Conservation (phyloP, 2,797 vertebrate genomes). For the Hozukius guyotensis region DNA sequence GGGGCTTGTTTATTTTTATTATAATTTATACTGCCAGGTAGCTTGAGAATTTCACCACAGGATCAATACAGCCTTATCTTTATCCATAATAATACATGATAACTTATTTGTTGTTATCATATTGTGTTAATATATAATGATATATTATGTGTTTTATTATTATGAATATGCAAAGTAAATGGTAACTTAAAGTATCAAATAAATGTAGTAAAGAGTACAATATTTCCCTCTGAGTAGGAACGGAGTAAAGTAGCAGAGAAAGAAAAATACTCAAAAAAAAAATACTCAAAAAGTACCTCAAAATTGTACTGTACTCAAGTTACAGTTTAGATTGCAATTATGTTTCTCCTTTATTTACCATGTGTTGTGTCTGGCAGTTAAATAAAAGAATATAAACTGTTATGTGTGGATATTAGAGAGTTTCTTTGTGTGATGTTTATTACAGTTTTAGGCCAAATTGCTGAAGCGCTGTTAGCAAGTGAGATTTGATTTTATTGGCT, state of each 20-base stretch:
- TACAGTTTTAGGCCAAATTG: background rate
- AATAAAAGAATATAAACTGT: background rate
- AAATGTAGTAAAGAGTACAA: background rate
- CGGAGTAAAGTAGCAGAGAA: background rate
- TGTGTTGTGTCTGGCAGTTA: background rate
- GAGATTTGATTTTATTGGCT: background rate
- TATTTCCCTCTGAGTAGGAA: background rate
- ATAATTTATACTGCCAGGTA: background rate
- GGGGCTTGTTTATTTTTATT: too few relatives aligned
- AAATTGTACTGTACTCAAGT: background rate
- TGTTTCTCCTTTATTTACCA: background rate
- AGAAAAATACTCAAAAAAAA: background rate
- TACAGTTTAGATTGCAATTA: background rate
- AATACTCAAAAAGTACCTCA: background rate
- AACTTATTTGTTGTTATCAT: background rate
- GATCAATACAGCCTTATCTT: background rate
- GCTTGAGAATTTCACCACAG: background rate
- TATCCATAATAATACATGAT: background rate
- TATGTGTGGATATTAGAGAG: too few relatives aligned
- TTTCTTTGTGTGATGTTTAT: background rate
- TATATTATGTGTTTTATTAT: background rate
- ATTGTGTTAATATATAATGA: too few relatives aligned
- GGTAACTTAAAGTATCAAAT: background rate
- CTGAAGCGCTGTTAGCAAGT: background rate
- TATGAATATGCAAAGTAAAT: background rate